Evolutionary conservation across 1,140 invertebrate species (phyloP).

Genomic region (Pseudomyrmex concolor): DNA sequence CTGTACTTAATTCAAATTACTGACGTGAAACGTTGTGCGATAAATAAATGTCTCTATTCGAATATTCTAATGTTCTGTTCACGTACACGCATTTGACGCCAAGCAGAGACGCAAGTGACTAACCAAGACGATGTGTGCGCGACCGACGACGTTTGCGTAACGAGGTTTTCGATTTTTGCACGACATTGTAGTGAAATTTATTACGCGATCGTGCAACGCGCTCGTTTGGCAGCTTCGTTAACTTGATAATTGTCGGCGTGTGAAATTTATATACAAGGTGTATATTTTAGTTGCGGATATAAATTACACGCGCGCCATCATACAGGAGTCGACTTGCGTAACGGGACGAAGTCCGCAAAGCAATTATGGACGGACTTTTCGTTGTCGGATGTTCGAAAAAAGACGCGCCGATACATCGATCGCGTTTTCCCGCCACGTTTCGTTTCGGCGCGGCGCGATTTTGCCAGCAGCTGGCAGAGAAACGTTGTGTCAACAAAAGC

Average conservation of each 20-base stretch:
- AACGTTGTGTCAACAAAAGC: constrained; percentile 59
- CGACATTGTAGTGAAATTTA: neutral
- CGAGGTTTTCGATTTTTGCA: no score
- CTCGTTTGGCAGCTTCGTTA: no score
- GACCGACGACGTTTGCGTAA: no score
- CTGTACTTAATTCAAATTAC: neutral
- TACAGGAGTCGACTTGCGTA: neutral
- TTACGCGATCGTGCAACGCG: no score
- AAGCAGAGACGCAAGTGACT: no score
- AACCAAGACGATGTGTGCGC: no score
- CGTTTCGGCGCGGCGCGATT: constrained; percentile 42
- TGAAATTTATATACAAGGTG: no score
- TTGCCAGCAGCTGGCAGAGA: constrained; percentile 41
- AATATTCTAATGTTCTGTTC: no score
- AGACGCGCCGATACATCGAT: constrained; percentile 18
- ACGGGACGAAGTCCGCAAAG: neutral
- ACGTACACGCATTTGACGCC: no score
- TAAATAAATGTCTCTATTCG: no score
- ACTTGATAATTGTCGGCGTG: no score
- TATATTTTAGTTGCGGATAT: neutral
- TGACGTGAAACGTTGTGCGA: neutral
- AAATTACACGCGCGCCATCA: neutral
- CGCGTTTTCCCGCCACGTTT: constrained; percentile 50
- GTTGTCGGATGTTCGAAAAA: neutral
- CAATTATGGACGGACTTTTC: constrained; percentile 10